Percentiles rank a stretch among this genome's conserved stretches.
phyloP scores from a whole-genome alignment of 2,113 vertebrate genomes.

The Lipophrys pholis region DNA sequence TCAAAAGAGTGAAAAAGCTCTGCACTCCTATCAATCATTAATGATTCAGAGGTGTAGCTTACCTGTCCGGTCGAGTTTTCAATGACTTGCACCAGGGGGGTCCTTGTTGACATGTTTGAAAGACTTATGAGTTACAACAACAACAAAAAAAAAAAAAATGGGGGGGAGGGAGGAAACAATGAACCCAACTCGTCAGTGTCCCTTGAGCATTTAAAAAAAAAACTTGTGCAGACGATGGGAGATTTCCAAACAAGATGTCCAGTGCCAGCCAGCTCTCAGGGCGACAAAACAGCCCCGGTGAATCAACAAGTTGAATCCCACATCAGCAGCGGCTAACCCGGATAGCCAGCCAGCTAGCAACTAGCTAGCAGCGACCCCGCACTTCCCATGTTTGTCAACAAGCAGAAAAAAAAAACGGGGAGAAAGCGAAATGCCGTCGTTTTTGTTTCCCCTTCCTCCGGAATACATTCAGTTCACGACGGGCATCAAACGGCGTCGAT shows the following conservation, averaged over 20 bases:
- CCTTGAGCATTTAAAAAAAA: constrained; percentile 77
- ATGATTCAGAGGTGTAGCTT: constrained; percentile 52
- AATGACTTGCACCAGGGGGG: constrained; percentile 83
- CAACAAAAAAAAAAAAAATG: constrained; percentile 47
- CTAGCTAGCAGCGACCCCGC: constrained; percentile 68
- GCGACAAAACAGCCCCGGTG: constrained; percentile 67
- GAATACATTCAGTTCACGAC: constrained; percentile 16
- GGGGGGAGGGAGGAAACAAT: constrained; percentile 29
- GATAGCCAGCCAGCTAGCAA: constrained; percentile 70
- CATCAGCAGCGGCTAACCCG: constrained; percentile 74
- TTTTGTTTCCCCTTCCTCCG: neutral
- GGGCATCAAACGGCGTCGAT: neutral
- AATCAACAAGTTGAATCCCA: constrained; percentile 86
- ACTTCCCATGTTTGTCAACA: constrained; percentile 77
- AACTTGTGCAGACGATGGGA: constrained; percentile 19
- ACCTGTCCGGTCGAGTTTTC: constrained; percentile 84
- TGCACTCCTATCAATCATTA: too few species aligned
- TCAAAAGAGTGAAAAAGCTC: too few species aligned
- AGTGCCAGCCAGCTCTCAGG: constrained; percentile 75
- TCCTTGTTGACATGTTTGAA: constrained; percentile 83
- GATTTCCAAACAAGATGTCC: constrained; percentile 48
- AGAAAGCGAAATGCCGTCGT: neutral
- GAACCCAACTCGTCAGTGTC: constrained; percentile 59
- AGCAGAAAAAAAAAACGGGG: constrained; percentile 29
- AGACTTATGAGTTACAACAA: constrained; percentile 42